Base-by-base conservation (phyloP, 2,113 vertebrate species). In the Chelonoidis abingdonii region DNA sequence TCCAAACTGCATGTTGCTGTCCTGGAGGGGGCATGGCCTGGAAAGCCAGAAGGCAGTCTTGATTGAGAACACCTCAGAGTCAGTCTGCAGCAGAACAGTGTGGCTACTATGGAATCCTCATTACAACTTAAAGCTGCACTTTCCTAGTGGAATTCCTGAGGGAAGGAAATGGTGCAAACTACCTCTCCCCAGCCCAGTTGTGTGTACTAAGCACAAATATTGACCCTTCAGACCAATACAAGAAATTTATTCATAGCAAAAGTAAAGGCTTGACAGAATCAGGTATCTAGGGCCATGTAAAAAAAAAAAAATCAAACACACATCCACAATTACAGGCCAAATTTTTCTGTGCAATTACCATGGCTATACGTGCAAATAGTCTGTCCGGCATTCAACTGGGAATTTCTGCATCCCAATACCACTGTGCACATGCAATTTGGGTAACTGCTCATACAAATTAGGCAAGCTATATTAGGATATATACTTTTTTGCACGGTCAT, bases 401-500 rank as follows among this genome's bases (percentile, higher is more conserved):
- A 80, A 90, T 81, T 27, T 93, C 82, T 79, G 50, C 19, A 25
- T 24, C 41, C 21, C 92, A 78, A 88, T 27, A 94, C 24, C n/a
- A n/a, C n/a, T n/a, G n/a, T n/a, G n/a, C n/a, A n/a, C n/a, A n/a
- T n/a, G n/a, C n/a, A n/a, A n/a, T n/a, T n/a, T n/a, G n/a, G n/a
- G 10, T 25, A 57, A 27, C 5, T 57, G 57, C 57, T 62, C 57
- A 62, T 31, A 29, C 27, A 62, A 62, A 62, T 31, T 62, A 31
- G 29, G 57, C 11, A 14, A 29, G 31, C 29, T 92, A 87, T 38
- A 95, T 90, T 85, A 92, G 79, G 11, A 62, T 57, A 57, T 57
- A 27, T 27, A 25, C 56, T 84, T 35, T 84, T 87, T 83, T 91
- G 84, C 88, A 96, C 56, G 78, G 95, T 78, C 93, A 81, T 86